These are phyloP conservation scores for Apis laboriosa DNA, from an alignment of 1,140 invertebrate species.

Conservation along the genomic window DNA sequence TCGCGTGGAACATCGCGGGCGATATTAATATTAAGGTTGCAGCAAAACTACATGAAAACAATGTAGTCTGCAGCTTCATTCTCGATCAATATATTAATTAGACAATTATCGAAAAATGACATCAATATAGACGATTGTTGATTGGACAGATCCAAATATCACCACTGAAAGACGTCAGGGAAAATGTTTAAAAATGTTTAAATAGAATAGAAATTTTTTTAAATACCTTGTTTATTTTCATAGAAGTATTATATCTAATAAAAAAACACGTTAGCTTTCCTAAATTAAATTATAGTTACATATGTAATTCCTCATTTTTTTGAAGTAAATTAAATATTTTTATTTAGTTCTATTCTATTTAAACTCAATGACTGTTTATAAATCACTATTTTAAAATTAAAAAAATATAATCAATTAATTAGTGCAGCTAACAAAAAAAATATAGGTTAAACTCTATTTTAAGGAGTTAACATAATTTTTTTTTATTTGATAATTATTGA, in stretches of 20 bases:
- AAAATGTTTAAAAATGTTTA: conserved; percentile 18
- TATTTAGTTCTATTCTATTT: no score
- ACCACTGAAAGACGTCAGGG: conserved; percentile 73
- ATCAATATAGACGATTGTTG: conserved; percentile 80
- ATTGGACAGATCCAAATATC: conserved; percentile 79
- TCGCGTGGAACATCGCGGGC: conserved; percentile 75
- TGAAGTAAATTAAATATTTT: no score
- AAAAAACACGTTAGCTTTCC: neutral
- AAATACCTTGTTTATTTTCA: no score
- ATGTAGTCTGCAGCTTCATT: conserved; percentile 73
- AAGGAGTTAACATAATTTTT: no score
- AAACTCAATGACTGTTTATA: no score
- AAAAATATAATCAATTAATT: no score
- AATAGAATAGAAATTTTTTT: neutral
- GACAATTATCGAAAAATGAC: conserved; percentile 80
- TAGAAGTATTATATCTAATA: neutral
- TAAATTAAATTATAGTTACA: no score
- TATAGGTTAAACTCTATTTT: no score
- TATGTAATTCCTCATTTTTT: no score
- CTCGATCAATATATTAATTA: conserved; percentile 77
- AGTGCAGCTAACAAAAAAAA: no score
- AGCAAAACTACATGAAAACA: conserved; percentile 73
- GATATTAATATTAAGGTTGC: conserved; percentile 66
- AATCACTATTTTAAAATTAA: no score
- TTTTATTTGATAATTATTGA: no score